Percentiles rank a stretch among this genome's conserved stretches.
Evolutionary conservation across 2,113 vertebrate genomes (phyloP).

Genomic region (Microcebus tavaratra): DNA sequence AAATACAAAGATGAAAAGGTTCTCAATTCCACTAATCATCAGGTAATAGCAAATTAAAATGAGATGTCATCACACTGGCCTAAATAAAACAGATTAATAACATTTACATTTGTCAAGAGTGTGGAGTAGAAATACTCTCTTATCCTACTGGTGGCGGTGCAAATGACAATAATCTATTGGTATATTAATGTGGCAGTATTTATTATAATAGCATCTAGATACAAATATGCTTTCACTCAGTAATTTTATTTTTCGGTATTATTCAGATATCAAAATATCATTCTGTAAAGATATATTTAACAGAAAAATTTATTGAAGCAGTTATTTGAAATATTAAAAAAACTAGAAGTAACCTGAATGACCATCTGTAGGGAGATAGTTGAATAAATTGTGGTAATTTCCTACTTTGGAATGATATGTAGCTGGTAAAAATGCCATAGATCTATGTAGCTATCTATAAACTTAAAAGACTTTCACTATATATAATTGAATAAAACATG

Average conservation of each 20-base stretch:
- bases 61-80: not conserved
- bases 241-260: not conserved
- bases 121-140: not conserved
- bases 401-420: not conserved
- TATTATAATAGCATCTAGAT: not conserved
- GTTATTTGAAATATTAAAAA: not conserved
- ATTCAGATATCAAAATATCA: not conserved
- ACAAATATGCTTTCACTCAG: not conserved
- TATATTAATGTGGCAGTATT: not conserved
- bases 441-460: not conserved
- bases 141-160: not conserved
- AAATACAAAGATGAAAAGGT: not conserved
- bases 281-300: not conserved
- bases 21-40: not conserved
- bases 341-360: not conserved
- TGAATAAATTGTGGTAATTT: not conserved
- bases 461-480: not conserved
- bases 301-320: not conserved
- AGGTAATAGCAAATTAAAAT: not conserved
- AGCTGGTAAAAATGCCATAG: not conserved
- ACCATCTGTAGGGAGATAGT: not conserved
- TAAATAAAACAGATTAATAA: not conserved
- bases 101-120: not conserved
- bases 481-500: not conserved
- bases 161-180: not conserved